Conservation (phyloP, 2,797 vertebrate species). For the Cossypha caffra region DNA sequence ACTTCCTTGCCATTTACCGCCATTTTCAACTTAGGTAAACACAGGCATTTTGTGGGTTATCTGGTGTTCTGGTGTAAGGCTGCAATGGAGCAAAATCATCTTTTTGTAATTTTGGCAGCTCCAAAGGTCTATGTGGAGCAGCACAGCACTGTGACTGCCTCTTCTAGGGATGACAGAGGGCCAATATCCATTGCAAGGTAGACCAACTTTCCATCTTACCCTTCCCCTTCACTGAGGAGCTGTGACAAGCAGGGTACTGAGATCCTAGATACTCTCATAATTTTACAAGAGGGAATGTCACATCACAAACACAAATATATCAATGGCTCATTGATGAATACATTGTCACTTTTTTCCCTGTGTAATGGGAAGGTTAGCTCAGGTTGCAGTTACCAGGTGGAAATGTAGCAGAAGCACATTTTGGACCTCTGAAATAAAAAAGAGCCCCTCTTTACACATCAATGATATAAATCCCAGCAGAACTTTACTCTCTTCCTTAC, state of each 20-base stretch:
- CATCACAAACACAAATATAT: neutral
- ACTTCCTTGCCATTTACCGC: neutral
- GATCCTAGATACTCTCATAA: neutral
- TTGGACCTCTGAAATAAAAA: neutral
- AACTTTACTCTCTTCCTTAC: neutral
- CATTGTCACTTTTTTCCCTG: neutral
- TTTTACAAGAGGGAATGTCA: neutral
- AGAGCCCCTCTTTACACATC: neutral
- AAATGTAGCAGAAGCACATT: neutral
- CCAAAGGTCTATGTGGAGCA: neutral
- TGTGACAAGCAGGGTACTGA: neutral
- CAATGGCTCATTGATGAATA: neutral
- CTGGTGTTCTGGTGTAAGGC: neutral
- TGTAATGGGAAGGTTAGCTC: neutral
- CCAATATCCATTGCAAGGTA: fast-evolving
- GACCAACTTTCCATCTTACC: too few species aligned
- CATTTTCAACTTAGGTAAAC: neutral
- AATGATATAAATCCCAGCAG: neutral
- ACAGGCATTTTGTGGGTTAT: neutral
- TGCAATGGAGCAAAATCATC: neutral
- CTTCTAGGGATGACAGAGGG: neutral
- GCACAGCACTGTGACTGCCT: neutral
- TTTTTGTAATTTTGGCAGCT: neutral
- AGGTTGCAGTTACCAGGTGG: neutral
- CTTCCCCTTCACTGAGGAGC: neutral